A percentile compares a stretch with the other conserved stretches of the same genome.
phyloP scores from a whole-genome alignment of 2,113 vertebrate genomes.

The Bubo bubo region DNA sequence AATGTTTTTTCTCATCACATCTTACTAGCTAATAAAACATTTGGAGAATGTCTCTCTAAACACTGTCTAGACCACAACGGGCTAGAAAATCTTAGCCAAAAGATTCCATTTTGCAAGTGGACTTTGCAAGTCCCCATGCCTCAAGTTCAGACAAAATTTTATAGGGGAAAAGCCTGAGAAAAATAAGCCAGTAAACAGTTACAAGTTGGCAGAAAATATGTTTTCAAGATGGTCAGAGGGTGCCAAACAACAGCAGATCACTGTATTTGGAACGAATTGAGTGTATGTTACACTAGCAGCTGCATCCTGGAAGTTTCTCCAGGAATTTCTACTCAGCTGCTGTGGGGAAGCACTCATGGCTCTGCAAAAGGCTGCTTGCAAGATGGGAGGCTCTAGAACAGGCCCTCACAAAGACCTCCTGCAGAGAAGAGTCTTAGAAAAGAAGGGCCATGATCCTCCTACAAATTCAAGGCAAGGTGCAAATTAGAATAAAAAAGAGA shows the following conservation, averaged over 20 bases:
- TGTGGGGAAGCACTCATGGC: not conserved
- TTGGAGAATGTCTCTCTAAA: not conserved
- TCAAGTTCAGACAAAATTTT: not conserved
- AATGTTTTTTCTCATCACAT: not conserved
- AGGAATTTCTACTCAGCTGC: not conserved
- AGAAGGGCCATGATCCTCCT: not conserved
- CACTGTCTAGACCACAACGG: not conserved
- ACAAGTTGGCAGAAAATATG: not conserved
- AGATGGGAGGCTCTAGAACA: not conserved
- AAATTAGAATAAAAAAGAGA: not conserved
- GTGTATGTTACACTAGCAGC: not conserved
- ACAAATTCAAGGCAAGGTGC: not conserved
- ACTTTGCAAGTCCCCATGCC: not conserved
- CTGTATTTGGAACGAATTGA: not conserved
- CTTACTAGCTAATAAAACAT: not conserved
- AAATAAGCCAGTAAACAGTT: not conserved
- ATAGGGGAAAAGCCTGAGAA: not conserved
- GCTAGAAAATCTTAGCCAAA: not conserved
- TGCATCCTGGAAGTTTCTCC: not conserved
- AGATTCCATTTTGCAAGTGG: not conserved
- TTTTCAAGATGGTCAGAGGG: not conserved
- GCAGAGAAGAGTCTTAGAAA: not conserved
- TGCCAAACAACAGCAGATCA: not conserved
- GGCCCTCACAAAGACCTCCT: not conserved
- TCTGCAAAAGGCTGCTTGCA: not conserved